Base-by-base conservation (phyloP, 1,140 invertebrate species). In the Gonioctena quinquepunctata region DNA sequence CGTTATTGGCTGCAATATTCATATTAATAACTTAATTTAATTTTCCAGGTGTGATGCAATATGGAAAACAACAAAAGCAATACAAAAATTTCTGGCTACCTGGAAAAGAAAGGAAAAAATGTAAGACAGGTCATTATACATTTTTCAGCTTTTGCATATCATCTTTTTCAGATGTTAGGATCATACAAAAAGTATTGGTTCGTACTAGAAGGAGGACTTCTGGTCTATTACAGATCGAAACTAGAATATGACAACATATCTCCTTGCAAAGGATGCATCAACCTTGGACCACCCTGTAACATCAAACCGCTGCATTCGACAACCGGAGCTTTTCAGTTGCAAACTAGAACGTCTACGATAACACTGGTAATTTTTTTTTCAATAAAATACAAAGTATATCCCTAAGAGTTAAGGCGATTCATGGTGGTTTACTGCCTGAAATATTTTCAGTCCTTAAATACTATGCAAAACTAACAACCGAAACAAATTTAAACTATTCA, bases 101-200 rank as follows among this genome's bases (percentile, higher is more conserved):
- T 86, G 28, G 84, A 85, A 68, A 85, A 85, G 69, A 82, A 82
- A 68, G 81, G 83, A 8, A 85, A 85, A 82, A 76, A 83, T 81
- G 85, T 86, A 82, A 81, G 77, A 78, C 11, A 59, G 23, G 16
- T n/a, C 19, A 50, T 22, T 22, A 25, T 62, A 62, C 50, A 6
- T 48, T 8, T 13, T 60, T 28, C 27, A 68, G 28, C 11, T 67
- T 21, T 42, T 5, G 49, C 22, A 60, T 48, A 54, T 72, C 33
- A 26, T 50, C 26, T 21, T 64, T 80, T 79, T 48, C 76, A 86
- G 84, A 77, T 86, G 73, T 82, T 84, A 19, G 79, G 80, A 18
- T 78, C 82, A 0, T 88, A 86, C 85, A 86, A 85, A 71, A 82
- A 81, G 50, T 85, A 85, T 71, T 88, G 86, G 85, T 88, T 87